These are phyloP conservation scores for Aegypius monachus DNA, from an alignment of 2,113 vertebrate genomes.

Conservation along the genomic window DNA sequence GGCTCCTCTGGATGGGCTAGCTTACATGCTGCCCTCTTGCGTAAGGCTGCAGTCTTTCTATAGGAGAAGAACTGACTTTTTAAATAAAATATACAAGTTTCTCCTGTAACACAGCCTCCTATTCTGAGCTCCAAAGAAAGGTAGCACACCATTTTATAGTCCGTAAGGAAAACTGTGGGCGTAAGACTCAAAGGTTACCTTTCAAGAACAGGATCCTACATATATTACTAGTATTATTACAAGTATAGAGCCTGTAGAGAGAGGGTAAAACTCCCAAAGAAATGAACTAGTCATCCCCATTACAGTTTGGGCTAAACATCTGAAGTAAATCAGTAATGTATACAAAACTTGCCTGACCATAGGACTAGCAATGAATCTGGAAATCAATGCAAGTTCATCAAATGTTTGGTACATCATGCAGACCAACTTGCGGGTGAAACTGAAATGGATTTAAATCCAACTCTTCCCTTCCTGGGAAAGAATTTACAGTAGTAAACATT, in stretches of 20 bases:
- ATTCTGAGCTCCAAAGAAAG: neutral
- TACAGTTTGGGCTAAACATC: neutral
- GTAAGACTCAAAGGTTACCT: neutral
- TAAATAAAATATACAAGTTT: neutral
- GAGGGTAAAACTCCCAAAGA: neutral
- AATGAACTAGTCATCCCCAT: neutral
- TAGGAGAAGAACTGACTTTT: neutral
- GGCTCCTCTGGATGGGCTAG: neutral
- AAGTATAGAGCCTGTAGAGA: neutral
- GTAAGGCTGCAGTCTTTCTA: neutral
- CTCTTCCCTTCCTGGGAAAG: neutral
- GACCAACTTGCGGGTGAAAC: neutral
- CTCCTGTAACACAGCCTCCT: neutral
- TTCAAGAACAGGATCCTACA: neutral
- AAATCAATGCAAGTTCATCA: neutral
- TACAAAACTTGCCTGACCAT: neutral
- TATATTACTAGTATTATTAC: neutral
- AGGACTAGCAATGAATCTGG: neutral
- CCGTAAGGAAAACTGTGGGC: neutral
- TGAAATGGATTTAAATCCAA: neutral
- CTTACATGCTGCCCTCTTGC: neutral
- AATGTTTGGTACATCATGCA: neutral
- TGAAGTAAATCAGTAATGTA: neutral
- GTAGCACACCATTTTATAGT: neutral
- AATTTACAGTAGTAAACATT: slow-evolving; percentile 22